Evolutionary conservation across 2,797 vertebrate genomes (phyloP).

Genomic region (Liasis olivaceus): DNA sequence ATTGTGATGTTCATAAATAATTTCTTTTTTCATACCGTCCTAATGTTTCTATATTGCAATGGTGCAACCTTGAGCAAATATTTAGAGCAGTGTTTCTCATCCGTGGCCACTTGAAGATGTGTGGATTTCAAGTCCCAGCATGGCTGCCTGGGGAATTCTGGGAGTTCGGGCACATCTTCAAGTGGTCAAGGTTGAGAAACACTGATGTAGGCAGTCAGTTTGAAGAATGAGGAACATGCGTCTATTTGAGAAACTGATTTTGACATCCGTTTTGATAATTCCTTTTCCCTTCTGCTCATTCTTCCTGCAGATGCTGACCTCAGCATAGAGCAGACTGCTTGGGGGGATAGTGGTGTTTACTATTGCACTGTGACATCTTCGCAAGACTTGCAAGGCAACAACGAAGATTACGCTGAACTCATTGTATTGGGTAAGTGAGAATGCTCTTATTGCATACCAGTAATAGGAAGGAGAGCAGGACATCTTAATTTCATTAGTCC

Average conservation of each 20-base stretch:
- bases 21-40: not conserved
- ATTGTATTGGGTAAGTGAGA: constrained; percentile 85
- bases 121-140: too few species aligned
- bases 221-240: not conserved
- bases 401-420: constrained; percentile 85
- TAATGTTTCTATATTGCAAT: not conserved
- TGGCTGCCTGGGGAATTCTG: too few species aligned
- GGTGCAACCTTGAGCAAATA: not conserved
- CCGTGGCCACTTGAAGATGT: too few species aligned
- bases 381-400: constrained; percentile 84
- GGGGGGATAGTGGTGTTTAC: constrained; percentile 92
- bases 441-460: not conserved
- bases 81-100: too few species aligned
- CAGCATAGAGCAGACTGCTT: constrained; percentile 83
- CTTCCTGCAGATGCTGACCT: constrained; percentile 81
- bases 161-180: too few species aligned
- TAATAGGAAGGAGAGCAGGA: not conserved
- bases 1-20: not conserved
- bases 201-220: not conserved
- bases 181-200: too few species aligned
- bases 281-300: not conserved
- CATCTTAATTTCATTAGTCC: not conserved
- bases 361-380: constrained; percentile 80
- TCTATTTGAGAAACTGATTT: not conserved
- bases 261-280: not conserved